Base-by-base conservation (phyloP, 2,113 vertebrate species). In the Condylura cristata region DNA sequence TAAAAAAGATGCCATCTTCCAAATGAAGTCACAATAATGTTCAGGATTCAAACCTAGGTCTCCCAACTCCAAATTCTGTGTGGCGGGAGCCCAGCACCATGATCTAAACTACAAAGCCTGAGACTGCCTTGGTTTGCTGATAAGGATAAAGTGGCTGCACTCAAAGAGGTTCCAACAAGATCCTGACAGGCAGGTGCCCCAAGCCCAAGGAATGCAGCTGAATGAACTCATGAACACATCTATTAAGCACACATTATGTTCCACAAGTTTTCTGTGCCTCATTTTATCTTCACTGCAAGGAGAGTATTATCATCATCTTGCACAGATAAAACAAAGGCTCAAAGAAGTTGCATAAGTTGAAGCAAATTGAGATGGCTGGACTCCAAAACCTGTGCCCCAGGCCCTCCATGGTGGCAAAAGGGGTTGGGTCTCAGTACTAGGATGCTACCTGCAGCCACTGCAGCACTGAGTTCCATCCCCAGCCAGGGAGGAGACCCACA, bases 241-340 rank as follows among this genome's bases (percentile, higher is more conserved):
- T 11, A 48, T 48, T 48, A 48, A 12, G 46, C 46, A 48, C 46
- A 48, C 46, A 44, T 9, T 44, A 44, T 44, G 11, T 51, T 14
- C 32, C 24, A 0, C 26, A 53, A 17, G 75, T 39, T 72, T 17
- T 72, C 28, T 41, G 46, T 22, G 66, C 22, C 32, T 2, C 39
- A 32, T n/a, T 58, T 63, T 72, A 22, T 58, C 63, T 81, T 81
- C n/a, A 90, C 32, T 51, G 48, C 48, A 71, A 58, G 39, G 41
- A 75, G n/a, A 48, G 1, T 4, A 30, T 18, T 72, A n/a, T n/a
- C 53, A 48, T 60, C 17, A 53, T 24, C 68, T 60, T 76, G 44
- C 13, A 26, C 22, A 53, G n/a, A 37, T 51, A 83, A 91, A 94
- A 91, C n/a, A 79, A 76, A 84, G 46, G 68, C 84, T 92, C 34